phyloP scores from a whole-genome alignment of 2,797 vertebrate genomes.

The Melanotaenia trifasciata region DNA sequence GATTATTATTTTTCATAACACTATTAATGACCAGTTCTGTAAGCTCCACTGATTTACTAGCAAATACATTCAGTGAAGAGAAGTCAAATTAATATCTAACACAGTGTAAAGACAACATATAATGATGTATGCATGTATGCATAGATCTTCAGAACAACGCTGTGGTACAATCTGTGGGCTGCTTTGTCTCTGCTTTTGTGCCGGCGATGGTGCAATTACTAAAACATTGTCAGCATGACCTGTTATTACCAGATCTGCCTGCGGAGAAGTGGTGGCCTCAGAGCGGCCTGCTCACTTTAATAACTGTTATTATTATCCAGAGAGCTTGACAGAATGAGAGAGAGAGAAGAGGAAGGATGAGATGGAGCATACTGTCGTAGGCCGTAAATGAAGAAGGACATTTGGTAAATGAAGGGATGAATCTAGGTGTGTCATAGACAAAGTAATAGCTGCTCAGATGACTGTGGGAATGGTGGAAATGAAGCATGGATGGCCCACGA shows the following conservation, averaged over 20 bases:
- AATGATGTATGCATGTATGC: conserved; percentile 50
- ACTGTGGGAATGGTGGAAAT: conserved; percentile 60
- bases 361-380: conserved; percentile 38
- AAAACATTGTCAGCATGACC: conserved; percentile 79
- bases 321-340: conserved; percentile 66
- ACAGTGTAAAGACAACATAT: conserved; percentile 52
- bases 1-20: conserved; percentile 64
- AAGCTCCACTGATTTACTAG: conserved; percentile 60
- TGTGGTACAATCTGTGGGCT: conserved; percentile 60
- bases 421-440: conserved; percentile 71
- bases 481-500: conserved; percentile 57
- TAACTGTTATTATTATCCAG: conserved; percentile 84
- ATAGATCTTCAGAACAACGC: conserved; percentile 48
- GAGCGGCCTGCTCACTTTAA: conserved; percentile 75
- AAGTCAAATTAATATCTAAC: conserved; percentile 62
- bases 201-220: conserved; percentile 77
- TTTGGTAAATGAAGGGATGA: conserved; percentile 65
- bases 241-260: conserved; percentile 82
- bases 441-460: conserved; percentile 63
- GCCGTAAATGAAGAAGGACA: conserved; percentile 64
- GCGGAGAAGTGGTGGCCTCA: conserved; percentile 72
- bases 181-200: conserved; percentile 73
- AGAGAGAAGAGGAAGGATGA: conserved; percentile 37
- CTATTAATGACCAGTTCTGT: conserved; percentile 59
- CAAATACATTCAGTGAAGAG: conserved; percentile 47